A percentile compares a stretch with the other conserved stretches of the same genome.
phyloP scores from a whole-genome alignment of 1,140 invertebrate genomes.

The Nymphalis io region DNA sequence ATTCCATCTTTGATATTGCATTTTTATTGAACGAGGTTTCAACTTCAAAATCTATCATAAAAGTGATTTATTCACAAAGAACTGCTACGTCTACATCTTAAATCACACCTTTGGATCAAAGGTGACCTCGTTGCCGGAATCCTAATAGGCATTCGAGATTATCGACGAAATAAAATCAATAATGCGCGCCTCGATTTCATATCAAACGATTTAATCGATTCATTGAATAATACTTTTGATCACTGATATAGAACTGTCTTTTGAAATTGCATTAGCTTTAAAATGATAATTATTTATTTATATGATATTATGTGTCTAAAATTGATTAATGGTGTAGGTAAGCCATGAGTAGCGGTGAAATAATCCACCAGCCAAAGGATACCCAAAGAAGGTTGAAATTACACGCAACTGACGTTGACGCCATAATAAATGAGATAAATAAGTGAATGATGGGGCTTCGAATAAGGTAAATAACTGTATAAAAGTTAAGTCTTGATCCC shows the following conservation, averaged over 20 bases:
- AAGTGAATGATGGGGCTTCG: too few species aligned
- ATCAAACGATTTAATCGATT: constrained; percentile 25
- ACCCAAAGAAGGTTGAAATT: too few species aligned
- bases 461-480: too few species aligned
- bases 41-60: constrained; percentile 26
- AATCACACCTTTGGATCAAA: constrained; percentile 35
- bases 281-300: too few species aligned
- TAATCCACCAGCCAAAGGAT: too few species aligned
- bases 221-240: constrained; percentile 13
- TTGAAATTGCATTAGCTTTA: too few species aligned
- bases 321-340: too few species aligned
- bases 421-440: too few species aligned
- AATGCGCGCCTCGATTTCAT: constrained; percentile 21
- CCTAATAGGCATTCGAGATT: constrained; percentile 37
- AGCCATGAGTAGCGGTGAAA: too few species aligned
- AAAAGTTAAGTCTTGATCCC: too few species aligned
- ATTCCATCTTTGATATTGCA: constrained; percentile 3
- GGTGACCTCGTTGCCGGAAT: constrained; percentile 33
- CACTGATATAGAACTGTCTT: background rate
- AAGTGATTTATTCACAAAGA: constrained; percentile 35
- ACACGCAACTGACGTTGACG: too few species aligned
- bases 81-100: constrained; percentile 33
- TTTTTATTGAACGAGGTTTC: constrained; percentile 27
- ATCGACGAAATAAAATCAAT: constrained; percentile 32
- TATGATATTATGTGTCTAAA: too few species aligned